Percentiles rank a stretch among this genome's conserved stretches.
phyloP scores from a whole-genome alignment of 1,140 invertebrate species.

The Charaxes varanes region DNA sequence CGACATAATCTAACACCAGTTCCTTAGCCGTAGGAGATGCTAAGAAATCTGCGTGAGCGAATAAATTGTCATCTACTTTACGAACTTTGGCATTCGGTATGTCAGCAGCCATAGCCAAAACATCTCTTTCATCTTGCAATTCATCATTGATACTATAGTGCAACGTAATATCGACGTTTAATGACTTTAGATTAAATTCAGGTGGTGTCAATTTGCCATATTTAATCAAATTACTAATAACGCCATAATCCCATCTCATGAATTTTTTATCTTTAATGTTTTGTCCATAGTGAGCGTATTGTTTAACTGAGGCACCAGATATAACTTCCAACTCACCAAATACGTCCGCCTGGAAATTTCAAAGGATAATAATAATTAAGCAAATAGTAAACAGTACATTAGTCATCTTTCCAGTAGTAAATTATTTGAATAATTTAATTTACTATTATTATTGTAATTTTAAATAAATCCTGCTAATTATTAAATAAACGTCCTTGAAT shows the following conservation, averaged over 20 bases:
- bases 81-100: constrained; percentile 38
- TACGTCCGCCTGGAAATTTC: constrained; percentile 8
- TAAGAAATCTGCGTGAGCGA: constrained; percentile 42
- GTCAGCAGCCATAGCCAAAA: constrained; percentile 40
- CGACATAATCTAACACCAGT: constrained; percentile 34
- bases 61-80: constrained; percentile 35
- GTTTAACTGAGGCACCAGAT: constrained; percentile 45
- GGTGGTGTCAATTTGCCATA: constrained; percentile 38
- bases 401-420: too few relatives aligned
- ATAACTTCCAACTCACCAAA: constrained; percentile 14
- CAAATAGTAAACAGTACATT: too few relatives aligned
- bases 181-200: constrained; percentile 32
- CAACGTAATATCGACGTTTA: constrained; percentile 40
- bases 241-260: constrained; percentile 38
- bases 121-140: constrained; percentile 44
- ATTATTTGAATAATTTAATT: too few relatives aligned
- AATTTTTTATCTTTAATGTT: constrained; percentile 47
- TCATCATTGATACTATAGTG: constrained; percentile 48
- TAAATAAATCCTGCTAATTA: too few relatives aligned
- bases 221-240: constrained; percentile 21
- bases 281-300: constrained; percentile 52
- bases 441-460: too few relatives aligned
- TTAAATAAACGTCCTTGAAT: too few relatives aligned
- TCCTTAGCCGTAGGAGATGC: constrained; percentile 34
- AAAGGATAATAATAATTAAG: too few relatives aligned